Base-by-base conservation (phyloP, 2,888 invertebrate genomes). In the Drosophila silvestris region DNA sequence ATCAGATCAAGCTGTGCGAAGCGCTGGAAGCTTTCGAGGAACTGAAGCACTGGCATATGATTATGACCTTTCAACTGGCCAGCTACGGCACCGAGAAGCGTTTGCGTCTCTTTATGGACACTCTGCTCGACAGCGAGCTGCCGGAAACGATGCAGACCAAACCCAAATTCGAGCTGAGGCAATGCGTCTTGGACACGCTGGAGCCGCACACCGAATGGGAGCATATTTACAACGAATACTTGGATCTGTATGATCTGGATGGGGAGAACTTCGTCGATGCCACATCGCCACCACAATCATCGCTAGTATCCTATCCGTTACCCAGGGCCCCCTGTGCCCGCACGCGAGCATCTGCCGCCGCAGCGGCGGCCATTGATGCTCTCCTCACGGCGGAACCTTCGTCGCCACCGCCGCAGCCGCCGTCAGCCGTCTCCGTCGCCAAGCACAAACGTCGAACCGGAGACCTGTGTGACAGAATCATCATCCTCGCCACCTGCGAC, bases 211-310 rank as follows among this genome's bases (percentile, higher is more conserved):
- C 97, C 35, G 95, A 96, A 54, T 97, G 98, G 96, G 98, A 99
- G 94, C 95, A 98, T 74, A 94, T 99, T 76, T 98, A 97, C 93
- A 95, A 96, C 12, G 99, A 99, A 92, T 98, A 98, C 92, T 95
- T 95, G 69, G 98, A 98, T 88, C 51, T 91, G 10, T 87, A 84
- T 51, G 81, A 84, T 63, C 77, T 70, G 22, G 77, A 74, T 28
- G 84, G 84, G 37, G 69, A 77, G 39, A 67, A 81, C 5, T 77
- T 79, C 28, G 73, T 56, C 12, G 53, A 63, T 0, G 73, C 81
- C 26, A 75, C 62, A 7, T 60, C 68, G 12, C 30, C 71, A 33
- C 71, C 73, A 35, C 83, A 67, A 44, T 57, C 33, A 14, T 68
- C 53, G 5, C 28, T 30, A 16, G 19, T 53, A 2, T 28, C 57